Evolutionary conservation across 92 coral and sea anemone genomes (phyloP).

Genomic region (Paramuricea clavata): DNA sequence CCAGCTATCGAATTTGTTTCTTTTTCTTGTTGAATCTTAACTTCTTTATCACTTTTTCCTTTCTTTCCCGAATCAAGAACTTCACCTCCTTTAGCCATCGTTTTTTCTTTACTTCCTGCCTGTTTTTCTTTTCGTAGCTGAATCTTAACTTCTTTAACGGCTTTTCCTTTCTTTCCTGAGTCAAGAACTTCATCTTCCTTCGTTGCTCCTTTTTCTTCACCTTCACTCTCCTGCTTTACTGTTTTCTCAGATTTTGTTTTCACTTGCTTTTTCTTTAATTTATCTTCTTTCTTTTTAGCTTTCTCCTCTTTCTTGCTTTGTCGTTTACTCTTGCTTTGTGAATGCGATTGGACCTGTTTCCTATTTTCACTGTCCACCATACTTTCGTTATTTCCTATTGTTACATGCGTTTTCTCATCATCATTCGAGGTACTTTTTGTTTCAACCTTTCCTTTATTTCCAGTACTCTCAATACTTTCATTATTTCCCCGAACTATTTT

Average conservation of each 20-base stretch:
- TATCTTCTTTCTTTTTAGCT: constrained; percentile 64
- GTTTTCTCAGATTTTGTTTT: constrained; percentile 23
- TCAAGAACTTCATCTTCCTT: neutral
- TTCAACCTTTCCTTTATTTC: neutral
- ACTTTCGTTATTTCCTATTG: no score
- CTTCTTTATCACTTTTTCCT: constrained; percentile 1
- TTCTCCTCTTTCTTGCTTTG: constrained; percentile 67
- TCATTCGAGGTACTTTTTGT: neutral
- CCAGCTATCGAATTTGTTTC: neutral
- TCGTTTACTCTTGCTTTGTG: constrained; percentile 22
- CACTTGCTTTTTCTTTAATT: constrained; percentile 14
- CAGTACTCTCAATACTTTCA: neutral
- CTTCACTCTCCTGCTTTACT: constrained; percentile 18
- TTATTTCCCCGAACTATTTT: no score
- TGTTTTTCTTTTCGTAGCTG: no score
- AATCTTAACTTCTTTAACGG: constrained; percentile 18
- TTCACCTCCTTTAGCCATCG: neutral
- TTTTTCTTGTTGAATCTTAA: constrained; percentile 20
- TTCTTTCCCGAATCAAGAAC: neutral
- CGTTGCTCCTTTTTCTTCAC: constrained; percentile 27
- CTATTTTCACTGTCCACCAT: constrained; percentile 9
- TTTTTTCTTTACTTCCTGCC: neutral
- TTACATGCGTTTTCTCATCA: no score
- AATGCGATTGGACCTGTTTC: neutral
- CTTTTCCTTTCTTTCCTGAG: constrained; percentile 7